Conservation (phyloP, 1,140 invertebrate species). For the Drosophila melanogaster region DNA sequence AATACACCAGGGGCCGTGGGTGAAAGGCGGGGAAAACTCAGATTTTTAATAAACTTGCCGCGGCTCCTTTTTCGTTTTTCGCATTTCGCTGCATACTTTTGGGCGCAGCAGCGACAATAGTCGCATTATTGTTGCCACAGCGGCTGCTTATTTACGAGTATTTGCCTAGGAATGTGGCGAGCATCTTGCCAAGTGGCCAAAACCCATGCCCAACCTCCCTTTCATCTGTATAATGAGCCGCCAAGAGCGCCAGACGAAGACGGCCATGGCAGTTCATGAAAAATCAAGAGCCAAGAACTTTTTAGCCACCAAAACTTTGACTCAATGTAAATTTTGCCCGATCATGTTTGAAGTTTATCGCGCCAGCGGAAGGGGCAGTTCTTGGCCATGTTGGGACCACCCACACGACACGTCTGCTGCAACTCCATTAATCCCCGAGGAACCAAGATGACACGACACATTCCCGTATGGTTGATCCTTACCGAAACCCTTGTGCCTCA, state of each 20-base stretch:
- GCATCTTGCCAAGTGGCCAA: slow-evolving; percentile 66
- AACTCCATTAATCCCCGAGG: slow-evolving; percentile 53
- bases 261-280: slow-evolving; percentile 68
- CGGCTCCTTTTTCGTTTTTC: slow-evolving; percentile 22
- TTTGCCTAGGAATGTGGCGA: slow-evolving; percentile 74
- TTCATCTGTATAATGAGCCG: slow-evolving; percentile 67
- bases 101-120: slow-evolving; percentile 57
- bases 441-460: slow-evolving; percentile 48
- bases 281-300: slow-evolving; percentile 70
- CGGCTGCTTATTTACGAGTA: slow-evolving; percentile 70
- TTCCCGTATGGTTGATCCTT: slow-evolving; percentile 4
- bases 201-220: background rate
- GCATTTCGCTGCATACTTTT: slow-evolving; percentile 59
- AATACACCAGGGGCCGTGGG: slow-evolving; percentile 48
- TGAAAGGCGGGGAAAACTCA: slow-evolving; percentile 34
- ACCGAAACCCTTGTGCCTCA: background rate
- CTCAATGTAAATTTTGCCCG: slow-evolving; percentile 41
- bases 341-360: slow-evolving; percentile 56
- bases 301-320: slow-evolving; percentile 50
- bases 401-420: slow-evolving; percentile 38
- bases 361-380: background rate
- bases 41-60: slow-evolving; percentile 80
- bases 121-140: slow-evolving; percentile 40
- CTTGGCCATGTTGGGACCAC: slow-evolving; percentile 27
- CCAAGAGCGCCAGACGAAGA: slow-evolving; percentile 57